These are phyloP conservation scores for Ditylenchus dipsaci DNA, from an alignment of 1,140 invertebrate genomes.

Conservation along the genomic window DNA sequence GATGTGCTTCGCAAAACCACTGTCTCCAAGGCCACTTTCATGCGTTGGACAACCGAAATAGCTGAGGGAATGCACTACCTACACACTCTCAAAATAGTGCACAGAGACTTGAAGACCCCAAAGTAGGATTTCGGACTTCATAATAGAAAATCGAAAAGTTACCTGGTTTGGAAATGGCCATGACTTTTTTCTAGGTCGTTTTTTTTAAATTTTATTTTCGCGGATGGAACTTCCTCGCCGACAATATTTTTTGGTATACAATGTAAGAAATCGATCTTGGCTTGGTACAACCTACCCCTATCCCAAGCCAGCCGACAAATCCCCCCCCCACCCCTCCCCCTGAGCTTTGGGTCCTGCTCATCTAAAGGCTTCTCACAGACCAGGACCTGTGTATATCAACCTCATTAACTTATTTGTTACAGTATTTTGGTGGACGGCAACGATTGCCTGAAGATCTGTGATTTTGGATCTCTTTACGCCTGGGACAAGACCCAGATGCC, in stretches of 20 bases:
- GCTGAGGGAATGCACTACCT: conserved; percentile 92
- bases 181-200: too few species aligned
- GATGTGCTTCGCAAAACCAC: conserved; percentile 77
- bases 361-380: too few species aligned
- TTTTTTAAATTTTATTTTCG: conserved; percentile 35
- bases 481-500: conserved; percentile 83
- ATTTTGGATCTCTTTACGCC: conserved; percentile 84
- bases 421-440: conserved; percentile 87
- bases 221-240: too few species aligned
- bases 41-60: conserved; percentile 72
- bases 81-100: conserved; percentile 92
- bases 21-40: conserved; percentile 76
- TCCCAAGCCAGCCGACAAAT: too few species aligned
- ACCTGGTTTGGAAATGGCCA: too few species aligned
- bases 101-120: conserved; percentile 74
- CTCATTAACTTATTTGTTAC: conserved; percentile 60
- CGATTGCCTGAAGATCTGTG: conserved; percentile 89
- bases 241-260: too few species aligned
- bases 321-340: too few species aligned
- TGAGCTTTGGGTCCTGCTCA: too few species aligned
- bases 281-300: too few species aligned
- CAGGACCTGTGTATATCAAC: too few species aligned
- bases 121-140: conserved; percentile 60
- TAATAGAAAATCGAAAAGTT: too few species aligned
- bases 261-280: too few species aligned